These are phyloP conservation scores for Megalonaias nervosa DNA, from an alignment of 1,140 invertebrate genomes.

Conservation along the genomic window DNA sequence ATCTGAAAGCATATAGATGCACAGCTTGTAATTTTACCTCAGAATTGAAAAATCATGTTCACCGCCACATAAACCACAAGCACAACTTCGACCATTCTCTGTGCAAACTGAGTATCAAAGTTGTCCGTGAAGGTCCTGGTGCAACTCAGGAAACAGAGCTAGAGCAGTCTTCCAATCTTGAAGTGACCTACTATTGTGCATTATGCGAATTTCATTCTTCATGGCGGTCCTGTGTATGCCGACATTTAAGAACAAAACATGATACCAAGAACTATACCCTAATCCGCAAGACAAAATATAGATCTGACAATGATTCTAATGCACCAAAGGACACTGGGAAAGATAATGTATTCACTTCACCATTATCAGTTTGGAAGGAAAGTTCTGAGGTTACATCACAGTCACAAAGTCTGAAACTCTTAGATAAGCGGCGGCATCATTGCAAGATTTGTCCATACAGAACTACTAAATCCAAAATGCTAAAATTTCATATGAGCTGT, in stretches of 20 bases:
- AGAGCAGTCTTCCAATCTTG: slow-evolving; percentile 5
- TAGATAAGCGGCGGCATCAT: slow-evolving; percentile 17
- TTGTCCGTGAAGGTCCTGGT: slow-evolving; percentile 34
- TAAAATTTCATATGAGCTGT: slow-evolving; percentile 81
- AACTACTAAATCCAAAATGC: slow-evolving; percentile 76
- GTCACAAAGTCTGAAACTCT: too few species aligned
- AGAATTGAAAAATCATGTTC: slow-evolving; percentile 56
- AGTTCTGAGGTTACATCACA: too few species aligned
- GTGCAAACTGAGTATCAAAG: slow-evolving; percentile 49
- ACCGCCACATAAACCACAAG: slow-evolving; percentile 54
- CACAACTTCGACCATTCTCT: slow-evolving; percentile 44
- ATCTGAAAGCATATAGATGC: slow-evolving; percentile 61
- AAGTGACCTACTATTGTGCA: slow-evolving; percentile 51
- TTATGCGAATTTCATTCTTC: slow-evolving; percentile 56
- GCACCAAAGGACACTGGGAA: too few species aligned
- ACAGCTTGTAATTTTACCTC: slow-evolving; percentile 51
- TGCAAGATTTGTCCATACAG: slow-evolving; percentile 86
- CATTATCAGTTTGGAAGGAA: too few species aligned
- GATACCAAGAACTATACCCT: slow-evolving; percentile 38
- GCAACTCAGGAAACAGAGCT: slow-evolving; percentile 6
- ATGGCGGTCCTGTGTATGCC: slow-evolving; percentile 43
- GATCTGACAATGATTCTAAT: too few species aligned
- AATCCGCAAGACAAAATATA: neutral
- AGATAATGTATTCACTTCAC: too few species aligned
- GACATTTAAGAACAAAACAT: slow-evolving; percentile 51